phyloP scores from a whole-genome alignment of 1,140 invertebrate genomes.

The Anastrepha obliqua region DNA sequence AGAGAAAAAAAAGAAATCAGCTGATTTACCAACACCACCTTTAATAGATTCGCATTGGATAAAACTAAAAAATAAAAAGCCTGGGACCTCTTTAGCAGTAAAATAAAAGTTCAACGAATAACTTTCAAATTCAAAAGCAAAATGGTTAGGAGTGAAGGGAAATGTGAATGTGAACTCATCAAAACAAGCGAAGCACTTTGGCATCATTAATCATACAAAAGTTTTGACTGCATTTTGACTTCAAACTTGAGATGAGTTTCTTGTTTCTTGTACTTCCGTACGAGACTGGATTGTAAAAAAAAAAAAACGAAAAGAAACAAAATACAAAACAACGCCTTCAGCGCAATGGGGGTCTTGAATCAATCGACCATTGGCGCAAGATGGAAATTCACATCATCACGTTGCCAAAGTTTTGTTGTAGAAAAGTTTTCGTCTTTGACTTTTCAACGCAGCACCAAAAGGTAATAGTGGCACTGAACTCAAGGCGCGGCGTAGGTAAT shows the following conservation, averaged over 20 bases:
- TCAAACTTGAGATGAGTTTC: background rate
- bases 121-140: too few relatives aligned
- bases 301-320: background rate
- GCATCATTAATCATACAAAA: conserved; percentile 29
- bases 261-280: background rate
- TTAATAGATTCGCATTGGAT: too few relatives aligned
- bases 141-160: too few relatives aligned
- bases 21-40: too few relatives aligned
- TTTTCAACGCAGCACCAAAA: background rate
- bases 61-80: too few relatives aligned
- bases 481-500: background rate
- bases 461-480: background rate
- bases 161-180: too few relatives aligned
- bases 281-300: background rate
- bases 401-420: conserved; percentile 18
- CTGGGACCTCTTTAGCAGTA: too few relatives aligned
- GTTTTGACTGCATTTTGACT: conserved; percentile 20
- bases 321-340: background rate
- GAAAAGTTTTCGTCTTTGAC: background rate
- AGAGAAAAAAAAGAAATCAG: too few relatives aligned
- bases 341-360: background rate
- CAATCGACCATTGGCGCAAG: background rate
- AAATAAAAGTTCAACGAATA: too few relatives aligned
- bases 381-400: background rate
- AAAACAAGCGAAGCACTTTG: background rate